Evolutionary conservation across 2,797 vertebrate species (phyloP), one percentile per base, ranked within the genome.

Genomic region (Carapus acus): DNA sequence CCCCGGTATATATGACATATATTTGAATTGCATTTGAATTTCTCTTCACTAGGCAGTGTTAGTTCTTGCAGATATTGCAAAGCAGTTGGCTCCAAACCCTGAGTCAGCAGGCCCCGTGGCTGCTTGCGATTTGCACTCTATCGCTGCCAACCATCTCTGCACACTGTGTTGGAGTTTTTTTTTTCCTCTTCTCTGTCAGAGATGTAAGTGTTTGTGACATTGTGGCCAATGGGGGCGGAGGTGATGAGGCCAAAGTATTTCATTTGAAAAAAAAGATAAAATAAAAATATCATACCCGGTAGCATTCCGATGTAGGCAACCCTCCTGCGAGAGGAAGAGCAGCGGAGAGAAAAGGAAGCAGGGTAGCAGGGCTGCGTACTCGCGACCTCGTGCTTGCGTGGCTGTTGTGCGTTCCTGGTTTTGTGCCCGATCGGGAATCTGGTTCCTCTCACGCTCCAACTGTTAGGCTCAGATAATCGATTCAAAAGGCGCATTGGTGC

Each of bases 131-230:
- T 73, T 54, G 17, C 51, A 62, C 45, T 62, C 79, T 73, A 77
- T 69, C 29, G 16, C 52, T 62, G 67, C 69, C 78, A 76, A 71
- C 54, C 49, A 45, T 71, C 47, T 13, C 56, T 77, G 70, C 69
- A 76, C 58, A 54, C 58, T 68, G 9, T 41, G 49, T 47, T 41
- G 49, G 44, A 65, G 53, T 52, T 69, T 71, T 55, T 37, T 29
- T 33, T 33, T 33, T 62, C 55, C 43, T 51, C 49, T 41, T 22
- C 47, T 55, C 16, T 58, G 58, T 73, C 60, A 66, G 58, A 62
- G 69, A 78, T 74, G 49, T 82, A 82, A 82, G 79, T 82, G 74
- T 83, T 82, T 86, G 76, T 82, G 81, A 84, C 82, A 77, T 66
- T 80, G 81, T 77, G 78, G 78, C 69, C 54, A 50, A 45, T 67